Conservation (phyloP, 2,797 vertebrate genomes). For the Tokudaia tokunoshimensis region DNA sequence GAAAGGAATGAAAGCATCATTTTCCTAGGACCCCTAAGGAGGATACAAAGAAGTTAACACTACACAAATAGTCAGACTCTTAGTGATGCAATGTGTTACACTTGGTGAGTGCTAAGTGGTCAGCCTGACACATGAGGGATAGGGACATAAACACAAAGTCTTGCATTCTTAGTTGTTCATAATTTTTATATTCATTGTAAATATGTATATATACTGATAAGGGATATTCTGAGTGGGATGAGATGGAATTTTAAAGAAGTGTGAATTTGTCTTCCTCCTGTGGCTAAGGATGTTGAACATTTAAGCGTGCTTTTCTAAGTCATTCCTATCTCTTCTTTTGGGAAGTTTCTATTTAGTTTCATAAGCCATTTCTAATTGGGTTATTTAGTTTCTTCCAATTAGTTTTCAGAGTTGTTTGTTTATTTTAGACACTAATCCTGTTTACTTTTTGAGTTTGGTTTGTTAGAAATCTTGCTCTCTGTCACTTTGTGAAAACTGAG, state of each 20-base stretch:
- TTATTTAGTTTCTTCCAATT: neutral
- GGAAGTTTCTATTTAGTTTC: neutral
- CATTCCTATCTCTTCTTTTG: neutral
- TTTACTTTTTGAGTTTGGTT: neutral
- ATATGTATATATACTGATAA: neutral
- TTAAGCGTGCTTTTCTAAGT: neutral
- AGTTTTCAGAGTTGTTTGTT: neutral
- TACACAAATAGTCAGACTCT: neutral
- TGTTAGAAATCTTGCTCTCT: neutral
- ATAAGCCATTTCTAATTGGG: neutral
- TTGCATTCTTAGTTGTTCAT: neutral
- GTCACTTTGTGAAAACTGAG: neutral
- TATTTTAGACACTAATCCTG: neutral
- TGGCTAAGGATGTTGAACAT: neutral
- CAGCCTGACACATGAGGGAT: neutral
- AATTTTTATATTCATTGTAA: neutral
- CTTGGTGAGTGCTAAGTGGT: neutral
- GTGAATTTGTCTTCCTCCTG: neutral
- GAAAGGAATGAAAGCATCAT: neutral
- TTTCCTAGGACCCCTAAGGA: conserved; percentile 24
- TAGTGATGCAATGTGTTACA: neutral
- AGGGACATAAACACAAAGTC: neutral
- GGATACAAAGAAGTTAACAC: neutral
- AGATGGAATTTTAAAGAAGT: neutral
- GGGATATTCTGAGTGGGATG: neutral